Evolutionary conservation across 2,797 vertebrate genomes (phyloP), one percentile per base, ranked within the genome.

Genomic region (Molossus alvarezi): DNA sequence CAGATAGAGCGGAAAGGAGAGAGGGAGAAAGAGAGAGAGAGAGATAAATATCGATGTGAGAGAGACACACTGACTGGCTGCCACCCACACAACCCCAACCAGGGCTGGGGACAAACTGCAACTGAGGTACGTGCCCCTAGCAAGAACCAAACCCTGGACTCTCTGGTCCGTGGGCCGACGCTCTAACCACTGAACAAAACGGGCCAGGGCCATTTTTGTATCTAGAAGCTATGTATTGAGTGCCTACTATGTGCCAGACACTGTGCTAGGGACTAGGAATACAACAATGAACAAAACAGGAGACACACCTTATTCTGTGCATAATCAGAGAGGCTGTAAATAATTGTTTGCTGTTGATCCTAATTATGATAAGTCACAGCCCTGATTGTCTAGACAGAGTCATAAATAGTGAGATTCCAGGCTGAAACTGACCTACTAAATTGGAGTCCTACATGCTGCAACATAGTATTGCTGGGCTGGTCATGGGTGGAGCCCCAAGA

Each of bases 401-500:
- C 55, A 88, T 85, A 75, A 72, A 83, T 15, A 72, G 13, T 58
- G 37, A 87, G 73, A 65, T 67, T 80, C 25, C 33, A 77, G 69
- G 15, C 79, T 80, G 96, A 94, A 95, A 96, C 90, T 95, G 88
- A 79, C 90, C 90, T 96, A 82, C 48, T 93, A 84, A 93, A 45
- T n/a, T 81, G 67, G 37, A 96, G 58, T 88, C 67, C 37, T 64
- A 12, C 62, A 8, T 58, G 81, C 55, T 82, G 45, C 37, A 69
- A 51, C 87, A 79, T 13, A 72, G 51, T 81, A 60, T 62, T 53
- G 73, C 79, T 75, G 21, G 90, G 29, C 94, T 62, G 48, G 64
- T 67, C 73, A 23, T 86, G 88, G 91, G 88, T 87, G 88, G 92
- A 91, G 60, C 27, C 75, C 9, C 1, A 0, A 18, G 45, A 20